Base-by-base conservation (phyloP, 2,113 vertebrate genomes). In the Anhinga anhinga region DNA sequence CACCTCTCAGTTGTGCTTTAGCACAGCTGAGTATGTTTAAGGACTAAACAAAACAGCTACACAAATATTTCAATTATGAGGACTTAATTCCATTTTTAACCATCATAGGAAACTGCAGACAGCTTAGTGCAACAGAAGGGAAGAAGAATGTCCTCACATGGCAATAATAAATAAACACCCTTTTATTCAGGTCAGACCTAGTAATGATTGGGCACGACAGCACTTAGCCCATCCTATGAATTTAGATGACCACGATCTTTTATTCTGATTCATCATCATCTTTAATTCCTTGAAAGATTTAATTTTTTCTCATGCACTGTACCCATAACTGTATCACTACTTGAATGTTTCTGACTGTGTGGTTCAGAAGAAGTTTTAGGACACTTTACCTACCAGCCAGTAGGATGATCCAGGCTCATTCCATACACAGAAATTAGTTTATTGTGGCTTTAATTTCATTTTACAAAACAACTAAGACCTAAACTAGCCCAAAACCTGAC, bases 111-210 rank as follows among this genome's bases (percentile, higher is more conserved):
- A 93, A 79, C 36, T 76, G 44, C 81, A 92, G 86, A 82, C 52
- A 74, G 61, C 47, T 89, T 49, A 79, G 93, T 80, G 81, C 95
- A 95, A 52, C 25, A 86, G 85, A 92, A 77, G 61, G 92, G 83
- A 95, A 96, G 83, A 93, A 93, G 86, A 92, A 94, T 93, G 96
- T 94, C 80, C 91, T 94, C 88, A 76, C 86, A 96, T 25, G 26
- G 83, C 70, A 93, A 84, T 61, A 89, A 82, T 14, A 95, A 97
- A 97, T 93, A 97, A 95, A 94, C 53, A 36, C 27, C 44, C 93
- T 87, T 97, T 97, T 95, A 95, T 96, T 91, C 93, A 69, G 53
- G 30, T 63, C 88, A 92, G 95, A 92, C 86, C 45, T 83, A 91
- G 42, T 47, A 80, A 90, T 0, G 5, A 74, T 45, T 63, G 52